Evolutionary conservation across 1,140 invertebrate species (phyloP).

Genomic region (Drosophila persimilis): DNA sequence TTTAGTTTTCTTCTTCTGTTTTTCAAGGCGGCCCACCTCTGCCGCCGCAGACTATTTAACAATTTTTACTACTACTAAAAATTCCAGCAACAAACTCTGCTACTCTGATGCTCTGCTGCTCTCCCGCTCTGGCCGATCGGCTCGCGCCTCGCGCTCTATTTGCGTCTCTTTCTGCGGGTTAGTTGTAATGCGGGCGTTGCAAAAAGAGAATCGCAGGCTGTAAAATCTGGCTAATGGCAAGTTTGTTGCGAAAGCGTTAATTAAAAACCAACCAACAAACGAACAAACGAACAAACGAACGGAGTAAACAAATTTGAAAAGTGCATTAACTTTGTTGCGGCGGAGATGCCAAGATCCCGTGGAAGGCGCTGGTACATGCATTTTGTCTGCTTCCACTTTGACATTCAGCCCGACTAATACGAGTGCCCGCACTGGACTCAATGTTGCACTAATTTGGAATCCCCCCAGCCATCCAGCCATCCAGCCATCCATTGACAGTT

Average conservation of each 20-base stretch:
- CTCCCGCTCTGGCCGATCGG: too few species aligned
- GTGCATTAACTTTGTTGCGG: constrained; percentile 66
- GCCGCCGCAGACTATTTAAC: constrained; percentile 76
- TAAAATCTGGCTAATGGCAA: constrained; percentile 80
- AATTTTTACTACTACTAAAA: constrained; percentile 80
- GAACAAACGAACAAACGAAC: constrained; percentile 8
- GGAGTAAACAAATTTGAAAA: constrained; percentile 38
- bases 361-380: not conserved
- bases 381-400: constrained; percentile 27
- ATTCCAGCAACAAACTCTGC: constrained; percentile 53
- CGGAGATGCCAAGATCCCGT: constrained; percentile 19
- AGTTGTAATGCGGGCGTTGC: constrained; percentile 79
- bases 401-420: constrained; percentile 22
- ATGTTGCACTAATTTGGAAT: constrained; percentile 65
- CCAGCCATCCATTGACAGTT: constrained; percentile 60
- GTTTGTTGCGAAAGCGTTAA: constrained; percentile 78
- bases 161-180: constrained; percentile 44
- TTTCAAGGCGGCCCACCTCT: constrained; percentile 56
- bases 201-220: constrained; percentile 69
- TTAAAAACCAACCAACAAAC: constrained; percentile 63
- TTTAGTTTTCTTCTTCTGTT: constrained; percentile 13
- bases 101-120: constrained; percentile 14
- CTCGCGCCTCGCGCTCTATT: not conserved
- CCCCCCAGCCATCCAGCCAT: not conserved
- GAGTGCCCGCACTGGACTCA: constrained; percentile 30